Conservation (phyloP, 2,797 vertebrate species). For the Smutsia gigantea region DNA sequence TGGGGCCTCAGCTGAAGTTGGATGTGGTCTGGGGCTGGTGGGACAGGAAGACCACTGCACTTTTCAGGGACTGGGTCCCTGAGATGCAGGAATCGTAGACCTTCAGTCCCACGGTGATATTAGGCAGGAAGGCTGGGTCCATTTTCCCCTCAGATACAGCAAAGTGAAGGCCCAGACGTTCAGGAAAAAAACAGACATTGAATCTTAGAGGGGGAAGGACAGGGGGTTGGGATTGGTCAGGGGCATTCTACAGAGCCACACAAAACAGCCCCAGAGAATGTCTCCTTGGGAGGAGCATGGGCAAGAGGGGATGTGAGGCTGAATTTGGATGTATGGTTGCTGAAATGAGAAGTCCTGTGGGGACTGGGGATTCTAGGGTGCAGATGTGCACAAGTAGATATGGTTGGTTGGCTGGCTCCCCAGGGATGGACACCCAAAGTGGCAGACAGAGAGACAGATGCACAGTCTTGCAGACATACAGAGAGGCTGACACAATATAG, state of each 20-base stretch:
- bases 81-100: conserved; percentile 45
- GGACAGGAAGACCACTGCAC: conserved; percentile 44
- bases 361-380: not conserved
- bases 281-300: not conserved
- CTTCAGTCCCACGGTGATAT: not conserved
- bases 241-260: not conserved
- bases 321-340: not conserved
- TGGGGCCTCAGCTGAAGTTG: not conserved
- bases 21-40: not conserved
- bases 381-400: not conserved
- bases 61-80: not conserved
- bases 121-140: conserved; percentile 41
- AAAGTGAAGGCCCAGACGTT: conserved; percentile 33
- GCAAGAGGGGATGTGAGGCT: not conserved
- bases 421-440: not conserved
- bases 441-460: not conserved
- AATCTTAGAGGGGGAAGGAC: not conserved
- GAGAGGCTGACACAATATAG: not conserved
- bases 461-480: rapidly evolving
- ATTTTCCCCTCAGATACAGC: not conserved
- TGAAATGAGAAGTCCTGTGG: not conserved
- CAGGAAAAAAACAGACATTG: not conserved
- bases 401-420: not conserved
- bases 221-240: not conserved
- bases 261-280: not conserved